phyloP scores from a whole-genome alignment of 2,888 invertebrate genomes.

The Eretmocerus hayati region DNA sequence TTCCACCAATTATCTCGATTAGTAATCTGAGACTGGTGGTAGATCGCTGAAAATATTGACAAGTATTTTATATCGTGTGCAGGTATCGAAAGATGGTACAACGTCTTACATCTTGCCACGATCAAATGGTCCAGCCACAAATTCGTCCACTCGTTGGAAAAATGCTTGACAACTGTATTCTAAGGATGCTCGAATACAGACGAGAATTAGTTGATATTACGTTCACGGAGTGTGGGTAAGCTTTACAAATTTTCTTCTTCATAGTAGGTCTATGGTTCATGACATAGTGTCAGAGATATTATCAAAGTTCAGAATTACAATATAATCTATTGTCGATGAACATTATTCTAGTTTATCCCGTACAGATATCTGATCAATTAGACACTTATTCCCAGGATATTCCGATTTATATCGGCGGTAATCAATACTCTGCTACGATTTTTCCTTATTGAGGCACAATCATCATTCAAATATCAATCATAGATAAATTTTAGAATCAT shows the following conservation, averaged over 20 bases:
- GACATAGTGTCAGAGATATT: no score
- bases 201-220: conserved; percentile 50
- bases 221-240: neutral
- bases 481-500: neutral
- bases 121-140: conserved; percentile 59
- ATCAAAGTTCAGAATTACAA: no score
- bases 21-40: no score
- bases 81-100: conserved; percentile 37
- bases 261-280: no score
- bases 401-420: no score
- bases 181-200: conserved; percentile 56
- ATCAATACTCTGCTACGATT: no score
- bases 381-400: no score
- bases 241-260: no score
- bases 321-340: no score
- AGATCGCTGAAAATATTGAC: neutral
- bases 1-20: no score
- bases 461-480: neutral
- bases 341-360: no score
- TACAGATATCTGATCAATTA: no score
- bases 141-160: conserved; percentile 53
- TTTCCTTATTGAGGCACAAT: neutral
- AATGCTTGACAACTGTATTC: conserved; percentile 55
- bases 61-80: conserved; percentile 1
- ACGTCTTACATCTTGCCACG: conserved; percentile 53